Conservation (phyloP, 2,797 vertebrate genomes). For the Emydoidea blandingii region DNA sequence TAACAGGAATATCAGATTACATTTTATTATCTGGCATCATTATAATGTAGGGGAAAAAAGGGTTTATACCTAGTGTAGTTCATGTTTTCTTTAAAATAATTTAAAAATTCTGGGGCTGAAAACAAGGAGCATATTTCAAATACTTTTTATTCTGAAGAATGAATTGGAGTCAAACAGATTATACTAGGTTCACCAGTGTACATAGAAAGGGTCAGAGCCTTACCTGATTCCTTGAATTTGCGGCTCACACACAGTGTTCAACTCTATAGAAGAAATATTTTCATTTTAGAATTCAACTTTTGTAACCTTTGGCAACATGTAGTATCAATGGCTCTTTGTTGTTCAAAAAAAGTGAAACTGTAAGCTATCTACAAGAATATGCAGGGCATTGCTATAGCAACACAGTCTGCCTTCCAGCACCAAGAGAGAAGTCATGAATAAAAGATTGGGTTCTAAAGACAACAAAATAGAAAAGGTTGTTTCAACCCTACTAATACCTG, state of each 20-base stretch:
- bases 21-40: constrained; percentile 73
- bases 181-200: constrained; percentile 72
- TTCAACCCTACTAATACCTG: constrained; percentile 84
- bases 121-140: constrained; percentile 73
- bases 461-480: constrained; percentile 85
- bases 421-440: constrained; percentile 86
- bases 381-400: constrained; percentile 87
- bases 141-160: constrained; percentile 75
- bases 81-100: not conserved
- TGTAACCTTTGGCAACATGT: constrained; percentile 85
- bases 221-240: constrained; percentile 80
- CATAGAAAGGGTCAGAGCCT: constrained; percentile 72
- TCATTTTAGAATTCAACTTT: constrained; percentile 87
- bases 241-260: constrained; percentile 71
- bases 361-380: constrained; percentile 87
- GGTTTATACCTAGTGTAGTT: constrained; percentile 30
- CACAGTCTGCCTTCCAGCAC: constrained; percentile 83
- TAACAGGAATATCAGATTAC: constrained; percentile 77
- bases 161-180: constrained; percentile 73
- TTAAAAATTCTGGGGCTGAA: constrained; percentile 36
- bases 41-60: constrained; percentile 58
- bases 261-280: constrained; percentile 83
- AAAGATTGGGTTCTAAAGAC: constrained; percentile 86
- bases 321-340: constrained; percentile 87
- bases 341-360: constrained; percentile 85